Evolutionary conservation across 53 echinoderm and acorn worm species (phyloP).

Genomic region (Holothuria leucospilota): DNA sequence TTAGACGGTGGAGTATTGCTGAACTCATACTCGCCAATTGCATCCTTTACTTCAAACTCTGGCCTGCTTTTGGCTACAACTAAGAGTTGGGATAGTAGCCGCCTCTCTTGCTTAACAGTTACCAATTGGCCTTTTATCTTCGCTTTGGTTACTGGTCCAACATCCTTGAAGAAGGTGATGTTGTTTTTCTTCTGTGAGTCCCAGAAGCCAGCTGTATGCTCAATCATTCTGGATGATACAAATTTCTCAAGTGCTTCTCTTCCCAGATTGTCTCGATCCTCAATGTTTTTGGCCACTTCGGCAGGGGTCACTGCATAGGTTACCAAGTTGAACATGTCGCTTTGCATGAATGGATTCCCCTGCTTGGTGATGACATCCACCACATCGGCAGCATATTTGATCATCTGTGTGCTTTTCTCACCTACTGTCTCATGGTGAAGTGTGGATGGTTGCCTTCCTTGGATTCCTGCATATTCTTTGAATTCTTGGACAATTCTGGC

Average conservation of each 20-base stretch:
- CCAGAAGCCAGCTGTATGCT: conserved; percentile 27
- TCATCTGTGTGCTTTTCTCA: conserved; percentile 23
- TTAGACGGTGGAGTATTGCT: conserved; percentile 16
- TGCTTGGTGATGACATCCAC: conserved; percentile 16
- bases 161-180: neutral
- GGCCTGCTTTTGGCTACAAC: too few relatives aligned
- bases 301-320: conserved; percentile 32
- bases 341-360: conserved; percentile 45
- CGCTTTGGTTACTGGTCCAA: conserved; percentile 30
- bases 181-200: conserved; percentile 47
- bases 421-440: conserved; percentile 7
- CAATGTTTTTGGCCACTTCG: conserved; percentile 4
- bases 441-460: neutral
- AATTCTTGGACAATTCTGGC: neutral
- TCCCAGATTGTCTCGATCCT: neutral
- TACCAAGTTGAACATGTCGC: conserved; percentile 42
- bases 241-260: neutral
- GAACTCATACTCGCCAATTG: conserved; percentile 35
- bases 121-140: conserved; percentile 33
- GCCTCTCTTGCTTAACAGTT: neutral
- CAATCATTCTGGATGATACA: neutral
- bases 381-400: conserved; percentile 19
- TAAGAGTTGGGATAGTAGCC: too few relatives aligned
- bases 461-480: conserved; percentile 9
- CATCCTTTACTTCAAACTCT: conserved; percentile 3